Conservation (phyloP, 2,888 invertebrate genomes). For the Epistrophella euchroma region DNA sequence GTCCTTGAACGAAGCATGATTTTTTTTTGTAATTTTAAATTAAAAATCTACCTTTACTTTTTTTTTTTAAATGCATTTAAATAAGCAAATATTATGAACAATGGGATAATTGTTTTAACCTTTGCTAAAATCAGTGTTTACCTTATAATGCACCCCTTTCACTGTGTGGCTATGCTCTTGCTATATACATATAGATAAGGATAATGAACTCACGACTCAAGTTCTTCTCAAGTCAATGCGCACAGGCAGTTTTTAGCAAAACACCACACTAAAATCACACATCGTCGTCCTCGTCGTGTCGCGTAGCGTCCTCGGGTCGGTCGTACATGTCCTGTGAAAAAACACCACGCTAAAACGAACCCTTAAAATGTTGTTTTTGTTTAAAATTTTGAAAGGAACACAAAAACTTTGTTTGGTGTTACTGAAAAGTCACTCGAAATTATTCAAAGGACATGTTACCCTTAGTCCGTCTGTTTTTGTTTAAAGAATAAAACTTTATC, state of each 20-base stretch:
- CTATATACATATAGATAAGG: constrained; percentile 39
- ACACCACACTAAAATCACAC: constrained; percentile 61
- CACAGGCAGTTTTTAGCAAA: constrained; percentile 61
- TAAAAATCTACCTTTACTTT: constrained; percentile 36
- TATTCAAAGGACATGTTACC: constrained; percentile 27
- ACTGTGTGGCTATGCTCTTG: constrained; percentile 3
- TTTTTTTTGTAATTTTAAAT: constrained; percentile 9
- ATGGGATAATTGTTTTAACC: constrained; percentile 71
- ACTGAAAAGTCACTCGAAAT: constrained; percentile 58
- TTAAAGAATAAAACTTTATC: not conserved
- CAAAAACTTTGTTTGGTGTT: constrained; percentile 69
- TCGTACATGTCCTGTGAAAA: not conserved
- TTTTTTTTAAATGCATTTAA: constrained; percentile 44
- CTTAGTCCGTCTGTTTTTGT: constrained; percentile 1
- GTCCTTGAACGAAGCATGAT: constrained; percentile 23
- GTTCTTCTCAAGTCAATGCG: constrained; percentile 70
- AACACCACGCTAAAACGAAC: constrained; percentile 26
- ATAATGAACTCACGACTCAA: constrained; percentile 71
- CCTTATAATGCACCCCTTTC: constrained; percentile 65
- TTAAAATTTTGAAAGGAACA: constrained; percentile 19
- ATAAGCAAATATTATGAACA: constrained; percentile 50
- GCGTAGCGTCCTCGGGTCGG: not conserved
- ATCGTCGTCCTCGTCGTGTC: not conserved
- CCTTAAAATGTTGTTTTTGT: constrained; percentile 43
- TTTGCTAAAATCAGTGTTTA: constrained; percentile 60